phyloP scores from a whole-genome alignment of 2,888 invertebrate genomes.

The Agrotis puta region DNA sequence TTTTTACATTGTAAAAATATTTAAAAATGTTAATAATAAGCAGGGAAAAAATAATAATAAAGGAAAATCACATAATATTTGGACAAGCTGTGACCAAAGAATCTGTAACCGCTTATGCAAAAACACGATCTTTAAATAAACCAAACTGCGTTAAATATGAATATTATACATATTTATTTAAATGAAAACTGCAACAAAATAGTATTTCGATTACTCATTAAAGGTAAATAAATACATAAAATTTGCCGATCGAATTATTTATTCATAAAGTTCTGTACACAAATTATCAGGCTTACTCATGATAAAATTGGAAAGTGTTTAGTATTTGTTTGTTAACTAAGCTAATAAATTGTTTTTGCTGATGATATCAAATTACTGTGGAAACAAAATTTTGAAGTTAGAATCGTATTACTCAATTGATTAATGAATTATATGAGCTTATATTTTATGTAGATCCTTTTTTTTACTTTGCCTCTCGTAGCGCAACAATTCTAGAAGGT shows the following conservation, averaged over 20 bases:
- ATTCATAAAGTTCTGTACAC: conserved; percentile 18
- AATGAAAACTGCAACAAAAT: conserved; percentile 11
- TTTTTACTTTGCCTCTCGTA: too few species aligned
- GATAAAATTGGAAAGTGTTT: conserved; percentile 37
- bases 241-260: conserved; percentile 9
- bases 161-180: conserved; percentile 25
- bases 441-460: background rate
- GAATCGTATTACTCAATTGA: background rate
- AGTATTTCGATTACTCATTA: conserved; percentile 18
- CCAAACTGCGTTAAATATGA: conserved; percentile 20
- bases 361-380: conserved; percentile 24
- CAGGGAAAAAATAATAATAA: too few species aligned
- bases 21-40: too few species aligned
- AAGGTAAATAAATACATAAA: conserved; percentile 27
- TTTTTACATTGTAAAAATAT: too few species aligned
- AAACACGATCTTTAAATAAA: conserved; percentile 37
- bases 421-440: background rate
- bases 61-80: background rate
- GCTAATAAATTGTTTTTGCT: conserved; percentile 40
- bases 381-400: conserved; percentile 23
- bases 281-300: conserved; percentile 32
- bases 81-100: background rate
- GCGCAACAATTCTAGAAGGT: too few species aligned
- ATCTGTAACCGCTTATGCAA: conserved; percentile 38
- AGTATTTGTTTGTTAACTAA: conserved; percentile 53